phyloP scores from a whole-genome alignment of 2,797 vertebrate species.

The Platalea minor region DNA sequence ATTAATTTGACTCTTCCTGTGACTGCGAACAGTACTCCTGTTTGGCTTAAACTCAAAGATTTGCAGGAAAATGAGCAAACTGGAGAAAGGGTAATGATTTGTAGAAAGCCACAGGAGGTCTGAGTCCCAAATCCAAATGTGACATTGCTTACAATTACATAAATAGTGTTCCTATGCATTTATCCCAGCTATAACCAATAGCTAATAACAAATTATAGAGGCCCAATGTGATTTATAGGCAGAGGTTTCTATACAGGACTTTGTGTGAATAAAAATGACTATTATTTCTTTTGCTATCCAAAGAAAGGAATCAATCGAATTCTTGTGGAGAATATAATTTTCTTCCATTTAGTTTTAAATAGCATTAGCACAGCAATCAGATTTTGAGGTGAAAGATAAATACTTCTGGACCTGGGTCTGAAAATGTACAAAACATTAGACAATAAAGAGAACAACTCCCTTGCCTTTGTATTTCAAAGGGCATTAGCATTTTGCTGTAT shows the following conservation, averaged over 20 bases:
- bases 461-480: constrained; percentile 57
- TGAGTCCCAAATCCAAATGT: constrained; percentile 58
- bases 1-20: constrained; percentile 54
- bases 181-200: constrained; percentile 67
- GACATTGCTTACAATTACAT: constrained; percentile 64
- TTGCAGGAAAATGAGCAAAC: constrained; percentile 26
- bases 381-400: constrained; percentile 70
- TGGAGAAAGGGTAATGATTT: constrained; percentile 53
- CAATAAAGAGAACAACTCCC: constrained; percentile 26
- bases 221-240: constrained; percentile 47
- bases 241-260: constrained; percentile 61
- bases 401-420: constrained; percentile 29
- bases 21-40: constrained; percentile 24
- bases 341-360: constrained; percentile 70
- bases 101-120: constrained; percentile 51
- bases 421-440: constrained; percentile 53
- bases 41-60: constrained; percentile 46
- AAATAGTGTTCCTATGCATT: constrained; percentile 69
- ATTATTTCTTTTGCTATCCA: constrained; percentile 54
- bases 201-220: constrained; percentile 71
- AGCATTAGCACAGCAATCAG: constrained; percentile 70
- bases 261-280: constrained; percentile 65
- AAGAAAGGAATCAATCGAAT: constrained; percentile 63
- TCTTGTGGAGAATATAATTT: constrained; percentile 69
- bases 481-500: constrained; percentile 61